Percentiles rank a stretch among this genome's conserved stretches.
Conservation (phyloP, 2,113 vertebrate species). For the Anhinga anhinga region DNA sequence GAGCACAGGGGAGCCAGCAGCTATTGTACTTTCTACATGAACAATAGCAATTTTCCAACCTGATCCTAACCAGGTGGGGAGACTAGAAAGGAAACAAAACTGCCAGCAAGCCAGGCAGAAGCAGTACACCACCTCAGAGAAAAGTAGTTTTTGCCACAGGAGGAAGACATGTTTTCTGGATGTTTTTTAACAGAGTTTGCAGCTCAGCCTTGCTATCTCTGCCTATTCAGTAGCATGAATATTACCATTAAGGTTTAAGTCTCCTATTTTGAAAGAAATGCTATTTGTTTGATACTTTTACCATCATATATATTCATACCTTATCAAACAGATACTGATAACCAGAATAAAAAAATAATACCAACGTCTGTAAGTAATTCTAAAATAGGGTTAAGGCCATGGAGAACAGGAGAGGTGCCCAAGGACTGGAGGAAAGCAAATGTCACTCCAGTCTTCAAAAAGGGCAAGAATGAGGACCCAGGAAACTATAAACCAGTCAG, state of each 20-base stretch:
- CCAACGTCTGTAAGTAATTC: background rate
- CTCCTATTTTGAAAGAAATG: background rate
- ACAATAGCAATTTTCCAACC: background rate
- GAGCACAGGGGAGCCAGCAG: background rate
- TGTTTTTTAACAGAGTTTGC: background rate
- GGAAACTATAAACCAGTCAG: too few relatives aligned
- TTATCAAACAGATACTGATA: background rate
- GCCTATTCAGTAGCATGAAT: background rate
- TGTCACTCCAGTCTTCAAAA: too few relatives aligned
- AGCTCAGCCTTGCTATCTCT: background rate
- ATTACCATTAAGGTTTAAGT: background rate
- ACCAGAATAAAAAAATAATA: background rate
- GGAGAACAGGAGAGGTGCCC: too few relatives aligned
- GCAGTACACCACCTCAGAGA: background rate
- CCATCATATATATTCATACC: rapidly evolving
- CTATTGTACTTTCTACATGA: background rate
- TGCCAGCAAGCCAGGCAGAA: background rate
- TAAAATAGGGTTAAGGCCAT: background rate
- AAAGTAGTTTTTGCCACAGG: background rate
- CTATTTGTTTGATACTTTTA: background rate
- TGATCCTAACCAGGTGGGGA: background rate
- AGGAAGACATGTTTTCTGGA: background rate
- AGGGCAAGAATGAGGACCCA: too few relatives aligned
- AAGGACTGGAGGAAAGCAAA: too few relatives aligned
- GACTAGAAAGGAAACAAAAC: background rate